Conservation (phyloP, 2,113 vertebrate species). For the Eupsittula cactorum region DNA sequence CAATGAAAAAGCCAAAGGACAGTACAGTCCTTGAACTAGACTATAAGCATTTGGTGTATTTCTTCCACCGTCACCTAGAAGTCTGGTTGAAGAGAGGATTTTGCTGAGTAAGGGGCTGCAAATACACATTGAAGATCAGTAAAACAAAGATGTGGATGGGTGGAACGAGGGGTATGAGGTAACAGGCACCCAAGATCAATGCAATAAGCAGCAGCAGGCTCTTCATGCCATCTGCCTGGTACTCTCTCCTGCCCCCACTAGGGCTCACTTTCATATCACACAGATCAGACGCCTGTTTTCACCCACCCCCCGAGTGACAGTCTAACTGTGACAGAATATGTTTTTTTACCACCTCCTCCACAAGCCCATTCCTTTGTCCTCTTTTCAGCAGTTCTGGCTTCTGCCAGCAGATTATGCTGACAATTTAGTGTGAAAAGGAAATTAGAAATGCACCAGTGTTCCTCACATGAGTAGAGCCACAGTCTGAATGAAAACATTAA, state of each 20-base stretch:
- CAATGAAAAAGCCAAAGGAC: background rate
- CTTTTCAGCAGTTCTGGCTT: slow-evolving; percentile 51
- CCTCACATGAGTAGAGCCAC: slow-evolving; percentile 13
- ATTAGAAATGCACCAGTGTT: slow-evolving; percentile 54
- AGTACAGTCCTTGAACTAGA: background rate
- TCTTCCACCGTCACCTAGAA: background rate
- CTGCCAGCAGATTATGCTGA: slow-evolving; percentile 54
- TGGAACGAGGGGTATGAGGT: background rate
- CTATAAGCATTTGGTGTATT: background rate
- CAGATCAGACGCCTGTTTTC: slow-evolving; percentile 23
- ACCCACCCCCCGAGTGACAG: slow-evolving; percentile 13
- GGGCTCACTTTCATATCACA: slow-evolving; percentile 10
- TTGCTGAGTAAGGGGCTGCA: background rate
- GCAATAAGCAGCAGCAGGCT: background rate
- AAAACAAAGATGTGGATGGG: background rate
- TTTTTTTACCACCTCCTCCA: slow-evolving; percentile 44
- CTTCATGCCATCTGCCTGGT: background rate
- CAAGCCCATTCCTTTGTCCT: slow-evolving; percentile 50
- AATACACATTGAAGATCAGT: background rate
- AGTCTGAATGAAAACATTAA: slow-evolving; percentile 66
- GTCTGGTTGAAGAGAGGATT: background rate
- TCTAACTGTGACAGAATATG: slow-evolving; percentile 11
- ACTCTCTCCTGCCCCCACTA: background rate
- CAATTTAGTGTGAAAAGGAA: slow-evolving; percentile 41
- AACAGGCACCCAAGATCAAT: background rate